phyloP scores from a whole-genome alignment of 2,888 invertebrate genomes.

The Drosophila hawaiiensis region DNA sequence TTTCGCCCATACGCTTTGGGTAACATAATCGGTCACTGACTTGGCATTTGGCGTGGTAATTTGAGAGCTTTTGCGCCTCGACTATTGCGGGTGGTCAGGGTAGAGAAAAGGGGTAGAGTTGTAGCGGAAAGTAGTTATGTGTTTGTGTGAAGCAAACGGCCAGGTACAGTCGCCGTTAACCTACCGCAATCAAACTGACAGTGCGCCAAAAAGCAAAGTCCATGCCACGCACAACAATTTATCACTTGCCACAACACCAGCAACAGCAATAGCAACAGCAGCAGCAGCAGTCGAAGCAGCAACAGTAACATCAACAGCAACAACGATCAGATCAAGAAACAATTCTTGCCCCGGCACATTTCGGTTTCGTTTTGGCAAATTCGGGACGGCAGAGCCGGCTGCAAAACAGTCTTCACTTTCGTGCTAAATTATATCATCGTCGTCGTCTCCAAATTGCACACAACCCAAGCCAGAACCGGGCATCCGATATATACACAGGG shows the following conservation, averaged over 20 bases:
- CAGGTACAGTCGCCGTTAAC: constrained; percentile 56
- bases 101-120: constrained; percentile 3
- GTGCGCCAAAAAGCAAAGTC: constrained; percentile 55
- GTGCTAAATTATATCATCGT: constrained; percentile 77
- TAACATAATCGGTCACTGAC: constrained; percentile 82
- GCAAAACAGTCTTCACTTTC: constrained; percentile 78
- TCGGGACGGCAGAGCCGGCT: constrained; percentile 67
- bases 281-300: neutral
- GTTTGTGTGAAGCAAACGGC: neutral
- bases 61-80: constrained; percentile 74
- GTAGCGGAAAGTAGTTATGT: neutral
- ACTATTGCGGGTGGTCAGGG: constrained; percentile 79
- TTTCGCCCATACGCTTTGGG: constrained; percentile 72
- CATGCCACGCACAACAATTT: constrained; percentile 64
- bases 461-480: constrained; percentile 18
- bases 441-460: constrained; percentile 61
- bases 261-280: constrained; percentile 23
- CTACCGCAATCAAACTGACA: constrained; percentile 71
- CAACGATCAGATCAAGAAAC: constrained; percentile 19
- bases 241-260: constrained; percentile 54
- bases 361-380: constrained; percentile 77
- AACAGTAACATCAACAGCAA: constrained; percentile 16
- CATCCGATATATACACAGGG: constrained; percentile 48
- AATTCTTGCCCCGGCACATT: constrained; percentile 50
- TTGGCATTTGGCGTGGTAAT: constrained; percentile 80